Evolutionary conservation across 2,797 vertebrate genomes (phyloP).

Genomic region (Peromyscus aztecus): DNA sequence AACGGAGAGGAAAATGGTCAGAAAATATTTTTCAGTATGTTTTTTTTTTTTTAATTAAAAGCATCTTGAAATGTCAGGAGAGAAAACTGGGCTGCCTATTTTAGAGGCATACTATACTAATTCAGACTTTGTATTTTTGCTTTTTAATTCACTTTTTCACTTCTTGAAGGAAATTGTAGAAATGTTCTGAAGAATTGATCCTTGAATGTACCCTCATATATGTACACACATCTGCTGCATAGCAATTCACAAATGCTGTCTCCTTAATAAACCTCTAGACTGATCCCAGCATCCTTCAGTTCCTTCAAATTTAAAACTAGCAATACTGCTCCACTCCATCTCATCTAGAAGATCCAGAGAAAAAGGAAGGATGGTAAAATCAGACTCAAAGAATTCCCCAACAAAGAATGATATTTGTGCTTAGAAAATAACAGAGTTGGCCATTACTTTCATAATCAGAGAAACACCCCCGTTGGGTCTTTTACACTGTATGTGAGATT

Average conservation of each 20-base stretch:
- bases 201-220: not conserved
- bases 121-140: constrained; percentile 49
- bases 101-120: constrained; percentile 53
- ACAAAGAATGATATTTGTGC: not conserved
- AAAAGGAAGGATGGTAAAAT: not conserved
- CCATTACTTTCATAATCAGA: not conserved
- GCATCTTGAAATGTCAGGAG: not conserved
- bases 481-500: not conserved
- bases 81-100: constrained; percentile 59
- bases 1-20: not conserved
- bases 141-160: constrained; percentile 38
- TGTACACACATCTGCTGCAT: constrained; percentile 81
- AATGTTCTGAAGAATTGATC: constrained; percentile 72
- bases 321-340: not conserved
- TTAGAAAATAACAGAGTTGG: not conserved
- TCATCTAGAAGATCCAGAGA: not conserved
- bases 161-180: constrained; percentile 71
- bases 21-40: constrained; percentile 38
- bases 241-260: constrained; percentile 82
- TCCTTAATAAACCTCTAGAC: constrained; percentile 85
- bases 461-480: not conserved
- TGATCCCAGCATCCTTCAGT: constrained; percentile 77
- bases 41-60: constrained; percentile 50
- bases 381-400: not conserved
- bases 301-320: constrained; percentile 77